Conservation (phyloP, 2,797 vertebrate species). For the Aphelocoma californica region DNA sequence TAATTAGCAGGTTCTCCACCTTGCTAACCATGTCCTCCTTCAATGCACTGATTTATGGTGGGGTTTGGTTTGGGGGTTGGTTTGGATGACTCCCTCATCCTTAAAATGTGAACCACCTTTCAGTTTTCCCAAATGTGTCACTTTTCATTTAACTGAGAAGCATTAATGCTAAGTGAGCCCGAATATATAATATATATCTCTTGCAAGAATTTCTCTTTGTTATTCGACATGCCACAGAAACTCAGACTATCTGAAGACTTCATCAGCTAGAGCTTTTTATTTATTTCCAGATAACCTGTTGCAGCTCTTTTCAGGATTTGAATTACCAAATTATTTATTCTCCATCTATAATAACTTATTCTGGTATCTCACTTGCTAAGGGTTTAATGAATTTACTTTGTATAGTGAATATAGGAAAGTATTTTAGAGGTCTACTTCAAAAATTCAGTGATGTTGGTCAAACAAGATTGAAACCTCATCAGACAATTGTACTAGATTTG, state of each 20-base stretch:
- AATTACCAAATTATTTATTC: neutral
- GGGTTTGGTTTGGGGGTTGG: accelerated
- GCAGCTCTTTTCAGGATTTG: neutral
- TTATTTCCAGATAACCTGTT: neutral
- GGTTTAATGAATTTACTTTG: neutral
- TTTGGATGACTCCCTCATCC: neutral
- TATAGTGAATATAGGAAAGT: neutral
- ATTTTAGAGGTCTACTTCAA: neutral
- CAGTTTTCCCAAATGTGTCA: neutral
- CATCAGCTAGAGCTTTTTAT: neutral
- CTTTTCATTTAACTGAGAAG: neutral
- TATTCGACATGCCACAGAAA: neutral
- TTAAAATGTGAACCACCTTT: neutral
- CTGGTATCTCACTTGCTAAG: neutral
- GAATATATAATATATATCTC: neutral
- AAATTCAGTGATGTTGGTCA: neutral
- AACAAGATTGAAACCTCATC: neutral
- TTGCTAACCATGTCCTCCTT: neutral
- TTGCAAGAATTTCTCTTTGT: neutral
- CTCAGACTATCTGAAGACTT: neutral
- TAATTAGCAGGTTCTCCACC: neutral
- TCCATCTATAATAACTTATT: neutral
- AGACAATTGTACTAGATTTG: neutral
- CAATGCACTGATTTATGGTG: neutral
- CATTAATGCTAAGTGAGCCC: neutral